Conservation (phyloP, 1,140 invertebrate species). For the Drosophila punjabiensis region DNA sequence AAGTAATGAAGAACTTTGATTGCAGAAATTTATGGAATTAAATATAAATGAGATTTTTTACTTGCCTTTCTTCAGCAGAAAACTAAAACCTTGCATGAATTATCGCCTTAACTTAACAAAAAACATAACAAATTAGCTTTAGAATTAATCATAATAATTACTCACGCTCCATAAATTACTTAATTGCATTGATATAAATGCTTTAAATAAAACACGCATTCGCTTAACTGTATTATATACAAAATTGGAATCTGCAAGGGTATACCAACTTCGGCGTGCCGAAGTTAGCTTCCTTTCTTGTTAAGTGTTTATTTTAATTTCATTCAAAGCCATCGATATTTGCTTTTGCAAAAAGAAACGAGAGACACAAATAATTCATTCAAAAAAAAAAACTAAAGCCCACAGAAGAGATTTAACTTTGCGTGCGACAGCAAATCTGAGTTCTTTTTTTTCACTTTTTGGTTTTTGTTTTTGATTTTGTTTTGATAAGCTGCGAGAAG, state of each 20-base stretch:
- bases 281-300: too few species aligned
- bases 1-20: conserved; percentile 14
- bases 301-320: conserved; percentile 3
- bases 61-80: background rate
- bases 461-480: conserved; percentile 14
- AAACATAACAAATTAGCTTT: background rate
- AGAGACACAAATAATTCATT: background rate
- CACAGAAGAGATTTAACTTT: conserved; percentile 7
- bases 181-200: conserved; percentile 19
- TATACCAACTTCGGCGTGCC: too few species aligned
- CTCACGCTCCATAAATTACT: conserved; percentile 20
- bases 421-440: conserved; percentile 19
- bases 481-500: conserved; percentile 39
- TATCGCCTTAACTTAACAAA: background rate
- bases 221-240: background rate
- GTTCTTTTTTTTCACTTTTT: background rate
- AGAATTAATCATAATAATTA: conserved; percentile 5
- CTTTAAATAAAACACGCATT: background rate
- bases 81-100: background rate
- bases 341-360: background rate
- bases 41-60: background rate
- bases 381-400: background rate
- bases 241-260: too few species aligned
- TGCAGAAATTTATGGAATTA: conserved; percentile 5
- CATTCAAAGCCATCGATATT: conserved; percentile 1